A percentile compares a stretch with the other conserved stretches of the same genome.
These are phyloP conservation scores for Tromatobia lineatoria DNA, from an alignment of 2,888 invertebrate genomes.

Conservation along the genomic window DNA sequence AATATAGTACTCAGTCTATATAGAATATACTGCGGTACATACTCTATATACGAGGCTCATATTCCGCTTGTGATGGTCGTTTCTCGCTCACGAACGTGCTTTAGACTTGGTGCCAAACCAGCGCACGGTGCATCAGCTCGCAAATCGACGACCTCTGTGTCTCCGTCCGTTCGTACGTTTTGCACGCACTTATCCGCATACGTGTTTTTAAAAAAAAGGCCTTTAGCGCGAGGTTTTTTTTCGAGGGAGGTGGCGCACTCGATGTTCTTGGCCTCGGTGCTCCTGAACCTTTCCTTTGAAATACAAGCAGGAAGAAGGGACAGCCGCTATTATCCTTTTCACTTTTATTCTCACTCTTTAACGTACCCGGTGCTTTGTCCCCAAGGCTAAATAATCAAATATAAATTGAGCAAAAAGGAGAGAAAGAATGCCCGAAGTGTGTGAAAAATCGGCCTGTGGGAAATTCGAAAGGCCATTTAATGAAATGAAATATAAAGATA, in stretches of 20 bases:
- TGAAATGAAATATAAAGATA: too few relatives aligned
- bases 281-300: constrained; percentile 50
- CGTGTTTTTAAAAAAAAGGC: constrained; percentile 39
- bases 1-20: constrained; percentile 32
- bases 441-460: not conserved
- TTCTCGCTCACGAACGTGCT: constrained; percentile 9
- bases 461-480: not conserved
- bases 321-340: constrained; percentile 32
- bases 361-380: constrained; percentile 10
- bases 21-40: constrained; percentile 2
- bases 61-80: constrained; percentile 34
- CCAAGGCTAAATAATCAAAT: constrained; percentile 6
- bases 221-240: constrained; percentile 51
- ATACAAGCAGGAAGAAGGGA: constrained; percentile 30
- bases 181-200: constrained; percentile 41
- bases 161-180: constrained; percentile 8
- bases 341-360: constrained; percentile 41
- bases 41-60: constrained; percentile 17
- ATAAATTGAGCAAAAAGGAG: not conserved
- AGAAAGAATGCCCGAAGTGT: not conserved
- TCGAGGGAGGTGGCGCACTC: constrained; percentile 37
- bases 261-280: constrained; percentile 8
- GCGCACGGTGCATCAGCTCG: constrained; percentile 26
- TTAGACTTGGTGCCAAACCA: constrained; percentile 38
- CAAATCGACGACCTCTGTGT: constrained; percentile 38